Base-by-base conservation (phyloP, 2,113 vertebrate species). In the Uropsilus gracilis region DNA sequence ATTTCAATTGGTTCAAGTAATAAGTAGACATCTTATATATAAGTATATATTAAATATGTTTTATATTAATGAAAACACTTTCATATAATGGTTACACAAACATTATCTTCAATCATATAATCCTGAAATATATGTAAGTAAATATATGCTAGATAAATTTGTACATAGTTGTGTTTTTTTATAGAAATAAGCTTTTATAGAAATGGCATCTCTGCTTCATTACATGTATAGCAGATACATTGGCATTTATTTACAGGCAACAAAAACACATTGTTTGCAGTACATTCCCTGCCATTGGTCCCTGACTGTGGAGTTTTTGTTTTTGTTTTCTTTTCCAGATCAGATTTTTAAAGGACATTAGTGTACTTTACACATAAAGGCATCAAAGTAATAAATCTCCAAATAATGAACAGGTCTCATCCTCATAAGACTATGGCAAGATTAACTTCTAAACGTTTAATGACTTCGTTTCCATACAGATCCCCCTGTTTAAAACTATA, bases 341-440 rank as follows among this genome's bases (percentile, higher is more conserved):
- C 80, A 61, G 30, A 44, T 59, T 46, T 95, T 93, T 88, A 78
- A 95, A 94, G 42, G 30, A 30, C 24, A 55, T 88, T 84, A 59
- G 17, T 93, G 7, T 71, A 66, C 22, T 17, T 94, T 83, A 80
- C 4, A 44, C 10, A 81, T 16, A 81, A 88, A 93, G 55, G 61
- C 77, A 90, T 63, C 50, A 63, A 61, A 86, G 39, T 53, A 90
- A 84, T 78, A 84, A 50, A 95, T 94, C 59, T 91, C 34, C 90
- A 66, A 81, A 90, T 69, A 95, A 78, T 84, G 71, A 83, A 88
- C 42, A 76, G 57, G 20, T 76, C 12, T 90, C 46, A 39, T 66
- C 59, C 26, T 89, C 46, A 42, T 75, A 53, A 83, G 28, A 85
- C 22, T 59, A 18, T 75, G 53, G 28, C 53, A 84, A 37, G 66